Conservation (phyloP, 2,113 vertebrate genomes). For the Hyperopisus bebe region DNA sequence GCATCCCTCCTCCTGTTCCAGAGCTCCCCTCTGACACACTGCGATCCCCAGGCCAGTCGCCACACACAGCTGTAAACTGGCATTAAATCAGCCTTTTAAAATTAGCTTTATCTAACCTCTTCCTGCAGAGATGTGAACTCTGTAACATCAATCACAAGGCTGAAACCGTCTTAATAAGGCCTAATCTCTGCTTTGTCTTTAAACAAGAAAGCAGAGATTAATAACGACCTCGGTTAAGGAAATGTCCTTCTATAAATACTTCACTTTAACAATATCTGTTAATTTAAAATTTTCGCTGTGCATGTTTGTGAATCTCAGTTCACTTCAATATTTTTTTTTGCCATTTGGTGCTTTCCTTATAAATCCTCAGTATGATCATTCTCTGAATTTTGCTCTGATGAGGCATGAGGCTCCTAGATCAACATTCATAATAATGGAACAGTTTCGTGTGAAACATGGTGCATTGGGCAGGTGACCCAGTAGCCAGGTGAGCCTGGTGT, state of each 20-base stretch:
- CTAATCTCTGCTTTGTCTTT: constrained; percentile 56
- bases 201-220: not conserved
- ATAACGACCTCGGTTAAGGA: constrained; percentile 55
- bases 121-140: constrained; percentile 46
- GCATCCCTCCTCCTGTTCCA: not conserved
- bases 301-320: not conserved
- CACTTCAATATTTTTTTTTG: not conserved
- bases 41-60: not conserved
- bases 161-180: constrained; percentile 50
- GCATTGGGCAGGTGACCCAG: not conserved
- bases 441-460: constrained; percentile 15
- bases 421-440: constrained; percentile 54
- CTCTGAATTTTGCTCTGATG: constrained; percentile 39
- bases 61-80: constrained; percentile 47
- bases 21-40: not conserved
- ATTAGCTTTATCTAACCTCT: constrained; percentile 57
- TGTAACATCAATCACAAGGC: constrained; percentile 9
- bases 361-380: not conserved
- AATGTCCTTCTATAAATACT: constrained; percentile 56
- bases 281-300: not conserved
- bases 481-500: not conserved
- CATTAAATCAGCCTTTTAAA: constrained; percentile 60
- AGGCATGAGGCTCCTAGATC: constrained; percentile 43
- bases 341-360: not conserved
- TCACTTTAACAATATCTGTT: constrained; percentile 48